phyloP scores from a whole-genome alignment of 2,888 invertebrate species.

The Lithophane ornitopus region DNA sequence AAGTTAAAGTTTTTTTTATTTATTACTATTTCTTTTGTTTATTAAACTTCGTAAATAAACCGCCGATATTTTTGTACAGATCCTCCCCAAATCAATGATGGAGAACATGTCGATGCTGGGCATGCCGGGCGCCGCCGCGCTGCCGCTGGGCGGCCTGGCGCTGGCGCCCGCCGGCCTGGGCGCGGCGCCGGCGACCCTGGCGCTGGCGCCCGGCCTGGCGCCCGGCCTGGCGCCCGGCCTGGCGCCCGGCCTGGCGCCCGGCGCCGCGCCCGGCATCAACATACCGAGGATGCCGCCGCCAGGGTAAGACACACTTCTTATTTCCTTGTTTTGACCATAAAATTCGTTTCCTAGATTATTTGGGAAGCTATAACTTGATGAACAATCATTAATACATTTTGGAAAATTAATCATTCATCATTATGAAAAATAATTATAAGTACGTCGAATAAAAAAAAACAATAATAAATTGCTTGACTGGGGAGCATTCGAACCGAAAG shows the following conservation, averaged over 20 bases:
- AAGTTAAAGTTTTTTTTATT: background rate
- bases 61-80: conserved; percentile 69
- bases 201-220: conserved; percentile 27
- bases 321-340: background rate
- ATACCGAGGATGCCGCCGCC: conserved; percentile 82
- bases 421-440: background rate
- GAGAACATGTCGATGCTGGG: conserved; percentile 80
- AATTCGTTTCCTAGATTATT: background rate
- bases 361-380: background rate
- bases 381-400: background rate
- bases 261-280: conserved; percentile 51
- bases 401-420: background rate
- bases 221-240: conserved; percentile 20
- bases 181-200: conserved; percentile 30
- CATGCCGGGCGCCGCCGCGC: conserved; percentile 58
- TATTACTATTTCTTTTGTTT: background rate
- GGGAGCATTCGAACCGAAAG: background rate
- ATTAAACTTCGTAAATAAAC: background rate
- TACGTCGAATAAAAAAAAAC: background rate
- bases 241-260: conserved; percentile 23
- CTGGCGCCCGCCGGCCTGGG: conserved; percentile 29
- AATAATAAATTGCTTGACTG: background rate
- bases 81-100: conserved; percentile 84
- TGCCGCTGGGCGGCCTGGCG: conserved; percentile 43
- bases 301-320: conserved; percentile 69